Evolutionary conservation across 2,888 invertebrate genomes (phyloP).

Genomic region (Uloborus plumipes): DNA sequence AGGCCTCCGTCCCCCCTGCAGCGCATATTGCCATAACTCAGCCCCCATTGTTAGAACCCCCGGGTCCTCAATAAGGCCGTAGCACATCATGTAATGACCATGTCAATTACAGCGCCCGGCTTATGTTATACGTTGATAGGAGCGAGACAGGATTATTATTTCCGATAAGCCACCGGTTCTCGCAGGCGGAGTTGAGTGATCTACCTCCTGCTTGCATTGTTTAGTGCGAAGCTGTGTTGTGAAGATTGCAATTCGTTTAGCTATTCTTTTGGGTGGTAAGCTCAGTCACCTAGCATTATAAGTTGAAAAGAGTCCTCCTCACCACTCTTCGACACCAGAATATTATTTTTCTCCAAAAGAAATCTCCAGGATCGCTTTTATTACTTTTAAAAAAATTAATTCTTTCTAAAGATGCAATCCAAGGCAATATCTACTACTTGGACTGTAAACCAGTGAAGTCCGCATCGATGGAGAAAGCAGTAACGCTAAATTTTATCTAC

Average conservation of each 20-base stretch:
- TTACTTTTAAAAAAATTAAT: no score
- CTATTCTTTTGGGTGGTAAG: no score
- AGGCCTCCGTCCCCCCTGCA: constrained; percentile 18
- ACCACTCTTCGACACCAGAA: no score
- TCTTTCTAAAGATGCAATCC: no score
- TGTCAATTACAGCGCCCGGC: constrained; percentile 61
- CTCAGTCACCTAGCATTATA: no score
- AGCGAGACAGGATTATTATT: constrained; percentile 54
- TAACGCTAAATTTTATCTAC: no score
- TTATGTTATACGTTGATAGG: constrained; percentile 60
- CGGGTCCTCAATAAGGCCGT: constrained; percentile 31
- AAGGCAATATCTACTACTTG: no score
- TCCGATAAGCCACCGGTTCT: constrained; percentile 61
- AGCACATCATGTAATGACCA: constrained; percentile 62
- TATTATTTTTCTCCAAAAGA: no score
- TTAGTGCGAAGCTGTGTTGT: background rate
- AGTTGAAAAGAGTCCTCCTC: no score
- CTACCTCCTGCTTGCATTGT: constrained; percentile 27
- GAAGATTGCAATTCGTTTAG: background rate
- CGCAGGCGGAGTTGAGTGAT: constrained; percentile 39
- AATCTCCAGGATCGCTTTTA: no score
- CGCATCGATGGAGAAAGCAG: no score
- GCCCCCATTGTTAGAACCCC: constrained; percentile 52
- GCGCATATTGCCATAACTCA: constrained; percentile 63
- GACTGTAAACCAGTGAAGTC: no score